phyloP scores from a whole-genome alignment of 2,797 vertebrate species.

The Anabacerthia variegaticeps region DNA sequence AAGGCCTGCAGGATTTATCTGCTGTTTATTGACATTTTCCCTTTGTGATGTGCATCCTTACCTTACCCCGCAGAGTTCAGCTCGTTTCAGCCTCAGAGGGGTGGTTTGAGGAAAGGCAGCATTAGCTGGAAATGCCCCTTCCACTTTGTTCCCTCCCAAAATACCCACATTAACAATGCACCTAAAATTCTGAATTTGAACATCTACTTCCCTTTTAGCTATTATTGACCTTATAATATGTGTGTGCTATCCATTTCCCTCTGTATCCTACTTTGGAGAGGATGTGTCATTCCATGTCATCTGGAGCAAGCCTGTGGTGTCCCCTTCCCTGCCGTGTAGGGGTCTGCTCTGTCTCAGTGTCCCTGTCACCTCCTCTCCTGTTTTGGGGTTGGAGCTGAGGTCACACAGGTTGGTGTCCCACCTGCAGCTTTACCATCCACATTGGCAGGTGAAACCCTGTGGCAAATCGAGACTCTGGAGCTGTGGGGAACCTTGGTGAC shows the following conservation, averaged over 20 bases:
- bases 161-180: neutral
- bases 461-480: neutral
- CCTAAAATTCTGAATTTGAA: neutral
- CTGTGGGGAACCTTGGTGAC: fast-evolving
- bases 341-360: neutral
- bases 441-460: neutral
- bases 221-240: neutral
- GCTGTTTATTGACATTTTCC: constrained; percentile 28
- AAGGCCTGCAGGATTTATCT: neutral
- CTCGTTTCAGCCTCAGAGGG: neutral
- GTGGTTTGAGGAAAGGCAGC: neutral
- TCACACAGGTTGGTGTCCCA: neutral
- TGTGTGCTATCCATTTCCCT: neutral
- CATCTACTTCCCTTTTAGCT: neutral
- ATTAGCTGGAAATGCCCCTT: neutral
- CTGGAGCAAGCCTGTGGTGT: fast-evolving
- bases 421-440: fast-evolving
- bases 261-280: neutral
- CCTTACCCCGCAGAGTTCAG: neutral
- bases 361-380: neutral
- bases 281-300: neutral
- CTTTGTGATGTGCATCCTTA: neutral
- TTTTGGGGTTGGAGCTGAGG: neutral
- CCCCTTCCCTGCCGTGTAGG: fast-evolving
- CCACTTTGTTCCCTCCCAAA: neutral